Evolutionary conservation across 2,797 vertebrate genomes (phyloP), one percentile per base, ranked within the genome.

Genomic region (Cryptoblepharus egeriae): DNA sequence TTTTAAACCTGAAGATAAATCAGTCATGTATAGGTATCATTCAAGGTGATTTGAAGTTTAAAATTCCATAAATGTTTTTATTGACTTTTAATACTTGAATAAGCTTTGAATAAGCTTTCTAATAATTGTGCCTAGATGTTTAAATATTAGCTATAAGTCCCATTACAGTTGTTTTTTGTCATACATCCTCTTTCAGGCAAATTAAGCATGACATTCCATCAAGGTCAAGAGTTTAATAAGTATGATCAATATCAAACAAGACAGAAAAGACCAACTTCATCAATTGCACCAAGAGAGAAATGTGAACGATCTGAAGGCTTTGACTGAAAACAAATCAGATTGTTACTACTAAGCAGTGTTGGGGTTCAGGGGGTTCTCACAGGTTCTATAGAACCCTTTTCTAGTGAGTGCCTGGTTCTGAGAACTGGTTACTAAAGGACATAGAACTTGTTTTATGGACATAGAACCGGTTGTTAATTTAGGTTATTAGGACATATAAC

Each of bases 121-220:
- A 63, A 28, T 67, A 45, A 45, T 71, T 70, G 15, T 72, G 52
- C 52, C 58, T 74, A 74, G 37, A 67, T 75, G 70, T 65, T 65
- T 81, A 73, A 81, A 68, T 81, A 81, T 81, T 81, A 81, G 71
- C 71, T 35, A 32, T 45, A 39, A 42, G 49, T 64, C 63, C 37
- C 61, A 24, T n/a, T 39, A 32, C 68, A 71, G 71, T 80, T 42
- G 61, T 74, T 55, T 75, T 74, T 32, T 74, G 61, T 81, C 45
- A 39, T 37, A 42, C 26, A 42, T 81, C 65, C 64, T 55, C 49
- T 74, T 81, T 39, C 71, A 75, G 49, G 28, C 45, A 81, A 49
- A 75, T 74, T 58, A 74, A 81, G 71, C 71, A 74, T 73, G 71
- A 81, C 79, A 67, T 81, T 75, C 61, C 12, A n/a, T 64, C 79